Conservation (phyloP, 2,113 vertebrate genomes). For the Pachypanchax playfairii region DNA sequence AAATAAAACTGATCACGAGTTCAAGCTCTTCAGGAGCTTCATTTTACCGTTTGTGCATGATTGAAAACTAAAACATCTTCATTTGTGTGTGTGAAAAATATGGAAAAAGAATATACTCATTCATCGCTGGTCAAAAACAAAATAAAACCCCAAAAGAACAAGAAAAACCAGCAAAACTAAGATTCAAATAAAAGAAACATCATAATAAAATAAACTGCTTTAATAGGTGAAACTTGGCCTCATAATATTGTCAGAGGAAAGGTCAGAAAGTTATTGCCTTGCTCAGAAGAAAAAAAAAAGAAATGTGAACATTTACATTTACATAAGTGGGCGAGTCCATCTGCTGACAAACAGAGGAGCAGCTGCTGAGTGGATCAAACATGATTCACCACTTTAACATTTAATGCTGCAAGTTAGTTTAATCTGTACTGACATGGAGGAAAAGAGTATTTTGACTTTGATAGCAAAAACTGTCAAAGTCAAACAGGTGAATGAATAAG, state of each 20-base stretch:
- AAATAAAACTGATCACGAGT: too few species aligned
- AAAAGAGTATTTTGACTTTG: background rate
- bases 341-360: slow-evolving; percentile 19
- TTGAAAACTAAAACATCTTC: too few species aligned
- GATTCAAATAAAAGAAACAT: slow-evolving; percentile 5
- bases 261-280: slow-evolving; percentile 1
- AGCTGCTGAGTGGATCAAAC: slow-evolving; percentile 14
- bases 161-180: background rate
- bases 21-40: too few species aligned
- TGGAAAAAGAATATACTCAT: too few species aligned
- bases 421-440: background rate
- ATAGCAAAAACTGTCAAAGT: background rate
- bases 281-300: background rate
- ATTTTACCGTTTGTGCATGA: too few species aligned
- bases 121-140: too few species aligned
- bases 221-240: background rate
- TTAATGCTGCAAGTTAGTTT: background rate
- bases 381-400: slow-evolving; percentile 28
- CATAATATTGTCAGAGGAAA: background rate
- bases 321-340: slow-evolving; percentile 37
- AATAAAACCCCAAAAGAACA: too few species aligned
- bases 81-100: too few species aligned
- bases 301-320: slow-evolving; percentile 16
- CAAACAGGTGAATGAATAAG: background rate
- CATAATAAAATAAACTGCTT: background rate